Evolutionary conservation across 2,888 invertebrate genomes (phyloP).

Genomic region (Mechanitis messenoides): DNA sequence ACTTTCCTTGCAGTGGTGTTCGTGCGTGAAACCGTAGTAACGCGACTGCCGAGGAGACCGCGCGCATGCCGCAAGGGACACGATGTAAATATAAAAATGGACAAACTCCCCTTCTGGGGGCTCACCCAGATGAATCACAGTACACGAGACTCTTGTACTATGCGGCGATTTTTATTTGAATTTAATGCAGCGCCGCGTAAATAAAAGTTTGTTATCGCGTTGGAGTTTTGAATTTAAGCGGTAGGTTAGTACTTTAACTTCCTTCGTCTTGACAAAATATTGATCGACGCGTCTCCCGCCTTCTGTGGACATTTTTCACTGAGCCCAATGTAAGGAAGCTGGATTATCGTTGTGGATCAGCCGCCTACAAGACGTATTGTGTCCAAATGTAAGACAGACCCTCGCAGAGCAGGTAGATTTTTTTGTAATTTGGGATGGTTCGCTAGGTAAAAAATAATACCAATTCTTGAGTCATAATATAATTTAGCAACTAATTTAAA

Average conservation of each 20-base stretch:
- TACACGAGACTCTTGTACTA: constrained; percentile 50
- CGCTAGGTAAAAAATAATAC: constrained; percentile 36
- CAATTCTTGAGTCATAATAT: constrained; percentile 17
- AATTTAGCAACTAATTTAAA: constrained; percentile 4
- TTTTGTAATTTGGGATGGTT: constrained; percentile 63
- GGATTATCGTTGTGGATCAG: constrained; percentile 62
- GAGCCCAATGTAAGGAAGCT: constrained; percentile 42
- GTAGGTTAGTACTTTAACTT: constrained; percentile 55
- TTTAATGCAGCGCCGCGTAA: constrained; percentile 36
- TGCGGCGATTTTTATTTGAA: constrained; percentile 44
- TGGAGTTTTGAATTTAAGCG: constrained; percentile 55
- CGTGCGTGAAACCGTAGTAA: constrained; percentile 71
- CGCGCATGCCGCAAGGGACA: constrained; percentile 74
- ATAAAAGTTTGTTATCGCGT: constrained; percentile 16
- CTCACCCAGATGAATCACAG: constrained; percentile 72
- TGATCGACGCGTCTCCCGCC: constrained; percentile 61
- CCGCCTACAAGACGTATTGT: constrained; percentile 54
- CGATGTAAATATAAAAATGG: constrained; percentile 76
- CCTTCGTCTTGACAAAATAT: constrained; percentile 65
- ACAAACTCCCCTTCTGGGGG: constrained; percentile 73
- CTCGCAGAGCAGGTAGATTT: constrained; percentile 65
- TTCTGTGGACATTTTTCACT: constrained; percentile 58
- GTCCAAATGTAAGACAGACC: constrained; percentile 52
- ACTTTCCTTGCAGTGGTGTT: constrained; percentile 68
- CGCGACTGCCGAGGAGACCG: constrained; percentile 70